Evolutionary conservation across 2,113 vertebrate species (phyloP).

Genomic region (Fregata magnificens): DNA sequence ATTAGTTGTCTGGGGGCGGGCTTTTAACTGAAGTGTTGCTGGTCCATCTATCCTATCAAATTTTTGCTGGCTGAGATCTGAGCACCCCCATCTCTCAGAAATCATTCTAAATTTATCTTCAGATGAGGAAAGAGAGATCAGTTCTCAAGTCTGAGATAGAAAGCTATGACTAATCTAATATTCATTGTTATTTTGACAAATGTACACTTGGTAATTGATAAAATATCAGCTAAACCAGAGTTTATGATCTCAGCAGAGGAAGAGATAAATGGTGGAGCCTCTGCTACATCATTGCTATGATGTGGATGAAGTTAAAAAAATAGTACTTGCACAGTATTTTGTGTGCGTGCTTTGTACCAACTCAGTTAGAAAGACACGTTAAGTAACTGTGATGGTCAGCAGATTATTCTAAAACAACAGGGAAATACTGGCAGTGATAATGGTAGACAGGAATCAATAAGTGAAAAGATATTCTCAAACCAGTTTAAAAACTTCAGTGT

Average conservation of each 20-base stretch:
- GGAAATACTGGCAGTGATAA: background rate
- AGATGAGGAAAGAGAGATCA: slow-evolving; percentile 1
- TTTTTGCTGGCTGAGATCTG: background rate
- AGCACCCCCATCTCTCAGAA: background rate
- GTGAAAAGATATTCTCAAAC: background rate
- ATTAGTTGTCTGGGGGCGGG: background rate
- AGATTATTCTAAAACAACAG: background rate
- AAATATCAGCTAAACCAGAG: background rate
- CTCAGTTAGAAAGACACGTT: background rate
- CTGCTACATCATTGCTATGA: background rate
- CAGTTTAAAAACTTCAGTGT: background rate
- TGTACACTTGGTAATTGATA: slow-evolving; percentile 14
- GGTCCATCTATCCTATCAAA: background rate
- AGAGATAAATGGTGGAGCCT: background rate
- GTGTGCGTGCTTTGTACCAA: background rate
- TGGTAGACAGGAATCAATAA: background rate
- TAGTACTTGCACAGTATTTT: background rate
- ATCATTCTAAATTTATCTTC: slow-evolving; percentile 7
- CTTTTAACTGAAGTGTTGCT: background rate
- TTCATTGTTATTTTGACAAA: slow-evolving; percentile 49
- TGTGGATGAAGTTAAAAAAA: background rate
- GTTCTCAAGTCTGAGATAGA: background rate
- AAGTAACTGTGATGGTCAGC: background rate
- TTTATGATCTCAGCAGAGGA: background rate
- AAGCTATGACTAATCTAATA: slow-evolving; percentile 19